Percentiles rank a stretch among this genome's conserved stretches.
Evolutionary conservation across 2,888 invertebrate species (phyloP).

Genomic region (Erebia palarica): DNA sequence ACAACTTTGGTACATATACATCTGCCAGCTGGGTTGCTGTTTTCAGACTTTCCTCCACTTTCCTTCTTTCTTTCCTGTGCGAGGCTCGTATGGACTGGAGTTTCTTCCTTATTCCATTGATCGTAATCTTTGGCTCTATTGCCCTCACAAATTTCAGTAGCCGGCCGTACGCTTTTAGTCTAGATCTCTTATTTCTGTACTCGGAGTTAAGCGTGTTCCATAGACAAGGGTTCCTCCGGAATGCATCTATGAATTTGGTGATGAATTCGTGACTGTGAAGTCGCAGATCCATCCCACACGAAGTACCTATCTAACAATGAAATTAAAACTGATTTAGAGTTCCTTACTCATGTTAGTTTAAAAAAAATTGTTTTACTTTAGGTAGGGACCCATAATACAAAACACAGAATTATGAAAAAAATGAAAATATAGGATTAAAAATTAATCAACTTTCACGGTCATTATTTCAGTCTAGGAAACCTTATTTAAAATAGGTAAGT

Average conservation of each 20-base stretch:
- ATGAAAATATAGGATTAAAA: too few relatives aligned
- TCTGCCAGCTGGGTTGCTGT: background rate
- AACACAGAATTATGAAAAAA: too few relatives aligned
- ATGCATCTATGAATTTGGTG: slow-evolving; percentile 10
- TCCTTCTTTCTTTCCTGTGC: slow-evolving; percentile 13
- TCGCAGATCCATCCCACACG: slow-evolving; percentile 2
- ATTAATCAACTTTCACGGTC: too few relatives aligned
- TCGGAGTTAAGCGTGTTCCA: background rate
- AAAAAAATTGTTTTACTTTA: too few relatives aligned
- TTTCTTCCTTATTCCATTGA: slow-evolving; percentile 2
- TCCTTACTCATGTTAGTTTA: too few relatives aligned
- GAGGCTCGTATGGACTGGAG: slow-evolving; percentile 11
- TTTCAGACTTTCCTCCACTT: background rate
- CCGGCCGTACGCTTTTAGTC: background rate
- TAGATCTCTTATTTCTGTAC: slow-evolving; percentile 9
- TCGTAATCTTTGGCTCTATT: background rate
- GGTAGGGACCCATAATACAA: too few relatives aligned
- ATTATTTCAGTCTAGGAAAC: too few relatives aligned
- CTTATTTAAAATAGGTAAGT: too few relatives aligned
- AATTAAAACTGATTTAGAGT: background rate
- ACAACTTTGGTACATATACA: slow-evolving; percentile 7
- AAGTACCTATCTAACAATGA: background rate
- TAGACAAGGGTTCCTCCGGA: slow-evolving; percentile 10
- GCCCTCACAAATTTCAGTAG: background rate
- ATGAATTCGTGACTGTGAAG: slow-evolving; percentile 6